phyloP scores from a whole-genome alignment of 1,140 invertebrate species.

The Anagrus nilaparvatae region DNA sequence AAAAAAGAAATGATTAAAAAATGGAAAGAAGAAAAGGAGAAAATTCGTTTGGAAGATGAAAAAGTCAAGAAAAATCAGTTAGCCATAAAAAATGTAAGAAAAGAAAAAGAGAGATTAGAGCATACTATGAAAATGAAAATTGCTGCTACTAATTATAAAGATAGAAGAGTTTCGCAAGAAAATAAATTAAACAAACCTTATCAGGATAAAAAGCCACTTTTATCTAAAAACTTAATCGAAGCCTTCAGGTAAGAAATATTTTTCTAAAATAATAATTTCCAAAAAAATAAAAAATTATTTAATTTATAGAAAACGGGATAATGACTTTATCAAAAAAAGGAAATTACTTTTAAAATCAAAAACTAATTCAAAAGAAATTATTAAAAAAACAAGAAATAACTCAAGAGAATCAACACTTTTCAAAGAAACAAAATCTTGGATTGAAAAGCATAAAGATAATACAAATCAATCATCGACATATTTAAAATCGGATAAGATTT shows the following conservation, averaged over 20 bases:
- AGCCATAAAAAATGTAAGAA: too few relatives aligned
- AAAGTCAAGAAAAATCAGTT: too few relatives aligned
- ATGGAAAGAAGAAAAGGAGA: constrained; percentile 32
- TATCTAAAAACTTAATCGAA: background rate
- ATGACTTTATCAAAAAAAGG: constrained; percentile 27
- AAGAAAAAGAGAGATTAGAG: too few relatives aligned
- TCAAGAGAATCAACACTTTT: constrained; percentile 23
- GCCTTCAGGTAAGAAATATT: too few relatives aligned
- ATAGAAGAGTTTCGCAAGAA: constrained; percentile 11
- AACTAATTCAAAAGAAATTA: constrained; percentile 8
- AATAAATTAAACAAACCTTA: constrained; percentile 22
- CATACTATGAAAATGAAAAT: background rate
- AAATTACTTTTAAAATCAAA: constrained; percentile 13
- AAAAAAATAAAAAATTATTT: constrained; percentile 4
- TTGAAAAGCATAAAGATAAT: constrained; percentile 26
- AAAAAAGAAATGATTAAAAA: constrained; percentile 29
- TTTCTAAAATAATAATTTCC: too few relatives aligned
- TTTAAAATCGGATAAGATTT: constrained; percentile 11
- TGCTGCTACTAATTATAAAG: constrained; percentile 7
- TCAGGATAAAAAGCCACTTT: constrained; percentile 22
- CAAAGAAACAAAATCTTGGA: constrained; percentile 32
- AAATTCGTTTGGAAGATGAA: constrained; percentile 23
- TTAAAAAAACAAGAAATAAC: constrained; percentile 7
- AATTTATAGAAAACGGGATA: constrained; percentile 27
- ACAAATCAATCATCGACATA: too few relatives aligned